These are phyloP conservation scores for Gobius niger DNA, from an alignment of 2,113 vertebrate genomes.

Conservation along the genomic window DNA sequence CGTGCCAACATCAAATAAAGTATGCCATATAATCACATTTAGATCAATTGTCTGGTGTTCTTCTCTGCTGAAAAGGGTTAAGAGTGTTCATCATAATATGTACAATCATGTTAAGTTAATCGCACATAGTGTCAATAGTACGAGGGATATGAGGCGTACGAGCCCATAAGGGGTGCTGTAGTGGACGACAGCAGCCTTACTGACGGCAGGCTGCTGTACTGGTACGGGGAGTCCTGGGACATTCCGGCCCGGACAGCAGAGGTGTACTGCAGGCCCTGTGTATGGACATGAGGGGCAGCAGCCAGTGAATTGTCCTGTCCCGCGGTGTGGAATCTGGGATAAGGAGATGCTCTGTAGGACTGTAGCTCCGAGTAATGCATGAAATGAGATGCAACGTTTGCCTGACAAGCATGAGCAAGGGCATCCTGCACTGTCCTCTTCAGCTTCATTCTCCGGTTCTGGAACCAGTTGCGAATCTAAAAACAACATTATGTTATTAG, in stretches of 20 bases:
- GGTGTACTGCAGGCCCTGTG: constrained; percentile 62
- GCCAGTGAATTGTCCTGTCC: constrained; percentile 39
- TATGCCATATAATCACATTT: constrained; percentile 54
- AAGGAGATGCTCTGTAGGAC: constrained; percentile 63
- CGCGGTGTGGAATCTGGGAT: constrained; percentile 56
- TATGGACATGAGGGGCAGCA: constrained; percentile 46
- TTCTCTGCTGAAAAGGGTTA: not conserved
- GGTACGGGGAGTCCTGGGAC: constrained; percentile 69
- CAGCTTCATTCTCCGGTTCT: constrained; percentile 87
- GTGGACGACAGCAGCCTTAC: constrained; percentile 53
- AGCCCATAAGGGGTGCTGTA: constrained; percentile 26
- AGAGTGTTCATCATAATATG: constrained; percentile 9
- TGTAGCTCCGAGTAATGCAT: constrained; percentile 74
- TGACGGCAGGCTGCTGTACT: constrained; percentile 59
- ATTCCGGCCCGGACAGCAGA: constrained; percentile 26
- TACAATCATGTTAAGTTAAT: not conserved
- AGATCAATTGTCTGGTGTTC: constrained; percentile 43
- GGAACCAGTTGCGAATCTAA: constrained; percentile 91
- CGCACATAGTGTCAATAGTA: constrained; percentile 60
- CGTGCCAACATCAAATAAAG: constrained; percentile 31
- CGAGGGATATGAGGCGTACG: constrained; percentile 62
- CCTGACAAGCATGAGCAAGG: constrained; percentile 76
- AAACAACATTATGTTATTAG: not conserved
- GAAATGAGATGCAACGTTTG: constrained; percentile 67
- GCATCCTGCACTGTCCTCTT: constrained; percentile 84